These are phyloP conservation scores for Phrynocephalus forsythii DNA, from an alignment of 2,797 vertebrate genomes.

Conservation along the genomic window DNA sequence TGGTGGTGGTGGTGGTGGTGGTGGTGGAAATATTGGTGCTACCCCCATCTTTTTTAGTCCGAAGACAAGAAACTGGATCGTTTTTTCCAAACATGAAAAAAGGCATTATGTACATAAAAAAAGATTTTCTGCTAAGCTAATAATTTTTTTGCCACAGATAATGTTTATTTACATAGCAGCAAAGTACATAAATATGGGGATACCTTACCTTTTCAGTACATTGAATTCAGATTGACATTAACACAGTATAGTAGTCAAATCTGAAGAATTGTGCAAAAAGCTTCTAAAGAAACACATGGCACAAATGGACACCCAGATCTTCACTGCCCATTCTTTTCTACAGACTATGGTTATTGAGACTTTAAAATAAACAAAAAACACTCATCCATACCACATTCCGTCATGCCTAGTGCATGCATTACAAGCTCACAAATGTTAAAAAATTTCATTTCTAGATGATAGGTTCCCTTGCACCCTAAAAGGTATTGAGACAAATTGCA, in stretches of 20 bases:
- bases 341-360: neutral
- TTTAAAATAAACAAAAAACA: neutral
- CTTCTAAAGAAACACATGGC: neutral
- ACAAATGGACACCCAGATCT: neutral
- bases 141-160: neutral
- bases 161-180: neutral
- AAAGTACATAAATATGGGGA: neutral
- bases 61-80: neutral
- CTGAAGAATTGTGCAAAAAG: neutral
- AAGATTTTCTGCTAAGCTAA: neutral
- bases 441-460: neutral
- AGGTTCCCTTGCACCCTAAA: no score
- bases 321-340: neutral
- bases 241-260: neutral
- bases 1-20: no score
- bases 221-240: conserved; percentile 10
- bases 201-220: neutral
- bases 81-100: neutral
- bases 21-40: no score
- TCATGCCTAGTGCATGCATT: neutral
- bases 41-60: no score
- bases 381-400: neutral
- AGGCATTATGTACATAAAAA: neutral
- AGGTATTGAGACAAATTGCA: no score
- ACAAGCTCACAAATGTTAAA: neutral